phyloP scores from a whole-genome alignment of 2,797 vertebrate genomes.

The Bradypodion ventrale region DNA sequence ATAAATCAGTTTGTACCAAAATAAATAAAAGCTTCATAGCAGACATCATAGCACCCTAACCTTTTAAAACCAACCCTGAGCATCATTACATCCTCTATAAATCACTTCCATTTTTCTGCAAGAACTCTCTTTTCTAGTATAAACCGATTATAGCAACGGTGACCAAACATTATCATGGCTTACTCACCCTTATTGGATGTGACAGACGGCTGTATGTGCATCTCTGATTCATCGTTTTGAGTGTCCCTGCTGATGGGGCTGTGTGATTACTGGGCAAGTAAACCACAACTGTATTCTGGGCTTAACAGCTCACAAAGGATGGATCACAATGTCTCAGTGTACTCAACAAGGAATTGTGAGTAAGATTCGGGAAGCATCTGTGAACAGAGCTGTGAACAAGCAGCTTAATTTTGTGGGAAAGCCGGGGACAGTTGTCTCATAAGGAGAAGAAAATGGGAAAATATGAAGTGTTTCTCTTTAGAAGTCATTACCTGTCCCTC shows the following conservation, averaged over 20 bases:
- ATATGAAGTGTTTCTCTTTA: rapidly evolving
- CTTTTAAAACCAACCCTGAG: slow-evolving; percentile 55
- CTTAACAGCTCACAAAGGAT: not conserved
- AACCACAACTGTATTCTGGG: not conserved
- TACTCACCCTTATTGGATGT: not conserved
- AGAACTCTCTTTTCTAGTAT: slow-evolving; percentile 59
- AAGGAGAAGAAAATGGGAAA: slow-evolving; percentile 6
- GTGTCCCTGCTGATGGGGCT: slow-evolving; percentile 38
- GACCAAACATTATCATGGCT: slow-evolving; percentile 48
- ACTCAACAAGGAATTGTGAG: rapidly evolving
- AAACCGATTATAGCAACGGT: slow-evolving; percentile 58
- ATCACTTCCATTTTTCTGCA: slow-evolving; percentile 41
- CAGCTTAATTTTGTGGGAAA: slow-evolving; percentile 3
- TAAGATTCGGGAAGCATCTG: not conserved
- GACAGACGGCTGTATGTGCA: slow-evolving; percentile 37
- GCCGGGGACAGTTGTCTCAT: not conserved
- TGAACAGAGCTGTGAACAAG: not conserved
- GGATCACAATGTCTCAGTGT: rapidly evolving
- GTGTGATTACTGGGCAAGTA: slow-evolving; percentile 25
- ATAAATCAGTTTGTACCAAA: slow-evolving; percentile 37
- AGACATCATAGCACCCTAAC: slow-evolving; percentile 39
- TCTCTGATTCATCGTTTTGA: slow-evolving; percentile 27
- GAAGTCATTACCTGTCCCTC: not conserved
- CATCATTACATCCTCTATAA: slow-evolving; percentile 47
- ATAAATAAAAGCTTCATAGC: slow-evolving; percentile 46